These are phyloP conservation scores for Neuroterus valhalla DNA, from an alignment of 1,140 invertebrate species.

Conservation along the genomic window DNA sequence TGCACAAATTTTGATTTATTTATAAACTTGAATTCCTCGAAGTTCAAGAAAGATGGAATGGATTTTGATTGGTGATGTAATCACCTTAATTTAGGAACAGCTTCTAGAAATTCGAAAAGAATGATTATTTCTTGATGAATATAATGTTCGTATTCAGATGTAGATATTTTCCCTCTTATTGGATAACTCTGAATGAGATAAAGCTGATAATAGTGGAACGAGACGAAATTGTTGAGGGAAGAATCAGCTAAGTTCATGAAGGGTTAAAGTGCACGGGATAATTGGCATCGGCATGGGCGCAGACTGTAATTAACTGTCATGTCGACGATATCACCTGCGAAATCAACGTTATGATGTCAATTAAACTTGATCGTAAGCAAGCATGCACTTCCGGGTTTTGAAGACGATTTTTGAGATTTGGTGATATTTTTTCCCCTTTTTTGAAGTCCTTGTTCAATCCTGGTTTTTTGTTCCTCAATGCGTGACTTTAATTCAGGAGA, in stretches of 20 bases:
- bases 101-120: no score
- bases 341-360: conserved; percentile 57
- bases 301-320: conserved; percentile 52
- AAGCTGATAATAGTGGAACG: background rate
- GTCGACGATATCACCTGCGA: conserved; percentile 50
- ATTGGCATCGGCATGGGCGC: conserved; percentile 36
- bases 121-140: no score
- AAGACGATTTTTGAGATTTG: background rate
- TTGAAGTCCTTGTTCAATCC: background rate
- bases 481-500: background rate
- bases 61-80: no score
- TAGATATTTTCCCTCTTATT: no score
- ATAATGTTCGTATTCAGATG: no score
- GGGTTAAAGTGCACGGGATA: conserved; percentile 45
- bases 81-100: no score
- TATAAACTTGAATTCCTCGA: no score
- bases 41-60: no score
- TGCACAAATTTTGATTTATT: no score
- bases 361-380: conserved; percentile 53
- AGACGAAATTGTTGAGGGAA: conserved; percentile 48
- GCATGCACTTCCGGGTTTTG: conserved; percentile 56
- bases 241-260: conserved; percentile 43
- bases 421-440: conserved; percentile 4
- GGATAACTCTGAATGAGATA: no score
- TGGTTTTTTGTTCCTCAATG: background rate